Evolutionary conservation across 1,140 invertebrate species (phyloP), one percentile per base, ranked within the genome.

Genomic region (Zelostemma sp.): DNA sequence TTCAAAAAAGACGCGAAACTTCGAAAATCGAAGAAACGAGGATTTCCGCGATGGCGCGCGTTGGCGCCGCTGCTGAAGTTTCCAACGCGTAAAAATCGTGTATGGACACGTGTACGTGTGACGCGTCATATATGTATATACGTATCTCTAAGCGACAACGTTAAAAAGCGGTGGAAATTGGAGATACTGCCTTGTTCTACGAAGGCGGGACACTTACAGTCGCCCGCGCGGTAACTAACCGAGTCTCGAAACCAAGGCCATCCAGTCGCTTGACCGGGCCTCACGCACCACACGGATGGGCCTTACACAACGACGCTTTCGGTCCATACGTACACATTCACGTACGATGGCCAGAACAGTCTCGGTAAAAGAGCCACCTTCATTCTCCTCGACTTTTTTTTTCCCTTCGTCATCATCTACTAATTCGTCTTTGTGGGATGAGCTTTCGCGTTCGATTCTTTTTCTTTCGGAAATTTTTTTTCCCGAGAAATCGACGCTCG

Each of bases 171-270:
- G 62, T 73, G 61, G 66, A 69, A 73, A 73, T 68, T 59, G 61
- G 70, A 68, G 65, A 65, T 72, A 72, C 60, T 57, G 64, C 59
- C 70, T 72, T 65, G 57, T 72, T 68, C 60, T 60, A 63, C 59
- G 64, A 72, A 67, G 63, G 63, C 61, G 68, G 51, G 68, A 71
- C 68, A 66, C 60, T 72, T 71, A 72, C 61, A 73, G 70, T 65
- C 70, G 70, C 60, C 57, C 61, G 65, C 65, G 58, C 65, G 60
- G 70, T 72, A 72, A 72, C 70, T 72, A 73, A 69, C 70, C 57
- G 53, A 72, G 65, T 68, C 70, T 72, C 70, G 70, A 68, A 68
- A 68, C 71, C 71, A 73, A 73, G 71, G 71, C 71, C 71, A 73
- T 66, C 71, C 67, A 61, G 67, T 73, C 63, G 57, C 66, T 73